Conservation (phyloP, 2,888 invertebrate genomes). For the Lochmaea capreae region DNA sequence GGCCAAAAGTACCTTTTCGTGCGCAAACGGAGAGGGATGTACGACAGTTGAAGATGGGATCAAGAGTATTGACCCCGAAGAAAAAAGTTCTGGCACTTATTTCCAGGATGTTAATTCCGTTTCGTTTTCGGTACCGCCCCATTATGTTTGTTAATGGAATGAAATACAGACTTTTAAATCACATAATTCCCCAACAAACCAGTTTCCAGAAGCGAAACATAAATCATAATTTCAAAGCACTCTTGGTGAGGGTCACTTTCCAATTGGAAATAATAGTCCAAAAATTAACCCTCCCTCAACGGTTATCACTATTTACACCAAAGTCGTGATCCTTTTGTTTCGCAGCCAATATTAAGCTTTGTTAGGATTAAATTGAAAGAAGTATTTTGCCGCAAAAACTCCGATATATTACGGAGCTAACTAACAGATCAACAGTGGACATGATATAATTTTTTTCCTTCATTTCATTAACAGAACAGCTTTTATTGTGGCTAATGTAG, state of each 20-base stretch:
- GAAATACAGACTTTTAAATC: too few relatives aligned
- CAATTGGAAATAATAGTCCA: constrained; percentile 13
- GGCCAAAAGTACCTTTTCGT: too few relatives aligned
- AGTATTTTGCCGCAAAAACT: constrained; percentile 29
- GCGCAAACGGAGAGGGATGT: too few relatives aligned
- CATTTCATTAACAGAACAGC: constrained; percentile 1
- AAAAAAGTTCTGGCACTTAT: too few relatives aligned
- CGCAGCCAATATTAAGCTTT: constrained; percentile 11
- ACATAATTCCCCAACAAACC: not conserved
- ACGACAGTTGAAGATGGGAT: too few relatives aligned
- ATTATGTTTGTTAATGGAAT: too few relatives aligned
- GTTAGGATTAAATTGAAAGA: constrained; percentile 25
- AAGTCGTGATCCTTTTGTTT: not conserved
- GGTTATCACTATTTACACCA: constrained; percentile 14
- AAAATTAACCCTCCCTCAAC: constrained; percentile 11
- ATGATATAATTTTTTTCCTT: not conserved
- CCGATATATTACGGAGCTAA: constrained; percentile 32
- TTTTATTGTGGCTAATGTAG: not conserved
- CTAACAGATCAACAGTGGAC: not conserved
- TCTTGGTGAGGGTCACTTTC: not conserved
- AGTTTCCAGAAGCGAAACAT: not conserved
- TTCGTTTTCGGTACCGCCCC: too few relatives aligned
- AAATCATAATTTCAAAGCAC: not conserved
- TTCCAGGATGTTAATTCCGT: too few relatives aligned
- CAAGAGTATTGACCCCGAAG: too few relatives aligned